Evolutionary conservation across 2,113 vertebrate species (phyloP), one percentile per base, ranked within the genome.

Genomic region (Calyptomena viridis): DNA sequence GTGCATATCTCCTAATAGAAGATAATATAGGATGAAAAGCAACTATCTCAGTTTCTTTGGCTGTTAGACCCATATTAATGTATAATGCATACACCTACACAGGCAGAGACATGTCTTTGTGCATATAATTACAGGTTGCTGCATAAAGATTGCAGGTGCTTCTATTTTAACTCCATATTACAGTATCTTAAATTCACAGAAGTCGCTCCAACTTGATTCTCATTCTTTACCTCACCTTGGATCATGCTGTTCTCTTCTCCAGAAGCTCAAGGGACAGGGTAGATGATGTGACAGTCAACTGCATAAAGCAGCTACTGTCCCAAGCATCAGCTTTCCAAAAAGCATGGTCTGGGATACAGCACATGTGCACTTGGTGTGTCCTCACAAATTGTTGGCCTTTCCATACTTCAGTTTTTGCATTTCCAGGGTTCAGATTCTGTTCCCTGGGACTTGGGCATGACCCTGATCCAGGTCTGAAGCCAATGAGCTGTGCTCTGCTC

Each of bases 401-500:
- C 18, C 5, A 20, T 12, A 42, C 39, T 75, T 28, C 23, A 8
- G 15, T 9, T 68, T 72, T 55, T 17, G 33, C 67, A 42, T 63
- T 66, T 59, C 11, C 28, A 53, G 30, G 55, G 56, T 23, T 3
- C 44, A 25, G 12, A 6, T 42, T 58, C 33, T 44, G 62, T 52
- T 68, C 20, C 62, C 5, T 14, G 6, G 24, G 27, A 7, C 31
- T 49, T 1, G 0, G 15, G 11, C 1, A 0, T 79, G 75, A 67
- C 6, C 25, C 22, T 30, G 46, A 14, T 9, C 5, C 3, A 3
- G 40, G 30, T 52, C 37, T 3, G 14, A 37, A 63, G 59, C 19
- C 1, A 0, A 0, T 0, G 0, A 18, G 27, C 90, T 77, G 33
- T 1, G 6, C 47, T 53, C 69, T 62, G 82, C 11, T 60, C 60